Evolutionary conservation across 2,888 invertebrate genomes (phyloP).

Genomic region (Drosophila parthenogenetica): DNA sequence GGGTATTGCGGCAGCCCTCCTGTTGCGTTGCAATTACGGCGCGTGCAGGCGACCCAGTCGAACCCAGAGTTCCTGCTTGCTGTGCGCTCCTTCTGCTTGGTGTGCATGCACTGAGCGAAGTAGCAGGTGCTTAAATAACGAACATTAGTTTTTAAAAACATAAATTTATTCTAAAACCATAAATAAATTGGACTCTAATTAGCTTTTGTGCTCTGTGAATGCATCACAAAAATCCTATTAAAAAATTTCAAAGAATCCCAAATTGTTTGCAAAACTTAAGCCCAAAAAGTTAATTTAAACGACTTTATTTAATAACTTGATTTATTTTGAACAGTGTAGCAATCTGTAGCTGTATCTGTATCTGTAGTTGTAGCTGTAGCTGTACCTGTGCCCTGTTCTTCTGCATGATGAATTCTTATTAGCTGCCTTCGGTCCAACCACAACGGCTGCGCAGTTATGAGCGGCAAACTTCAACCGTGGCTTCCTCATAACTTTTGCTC

Average conservation of each 20-base stretch:
- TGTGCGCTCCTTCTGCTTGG: not conserved
- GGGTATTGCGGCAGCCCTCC: constrained; percentile 61
- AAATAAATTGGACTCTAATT: too few relatives aligned
- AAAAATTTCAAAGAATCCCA: too few relatives aligned
- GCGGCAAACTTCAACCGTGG: constrained; percentile 78
- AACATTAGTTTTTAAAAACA: too few relatives aligned
- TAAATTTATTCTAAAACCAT: too few relatives aligned
- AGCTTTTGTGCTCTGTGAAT: too few relatives aligned
- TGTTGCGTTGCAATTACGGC: constrained; percentile 80
- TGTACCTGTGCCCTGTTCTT: constrained; percentile 22
- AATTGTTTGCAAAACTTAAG: too few relatives aligned
- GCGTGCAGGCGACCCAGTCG: constrained; percentile 74
- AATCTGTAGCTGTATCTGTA: constrained; percentile 9
- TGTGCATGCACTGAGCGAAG: not conserved
- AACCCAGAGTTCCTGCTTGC: constrained; percentile 28
- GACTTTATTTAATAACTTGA: not conserved
- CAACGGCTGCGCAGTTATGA: constrained; percentile 53
- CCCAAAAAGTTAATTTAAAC: too few relatives aligned
- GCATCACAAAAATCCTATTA: too few relatives aligned
- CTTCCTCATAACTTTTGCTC: constrained; percentile 79
- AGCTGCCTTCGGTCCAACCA: constrained; percentile 59
- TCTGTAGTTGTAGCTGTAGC: too few relatives aligned
- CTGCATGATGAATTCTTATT: constrained; percentile 77
- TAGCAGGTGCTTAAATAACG: too few relatives aligned
- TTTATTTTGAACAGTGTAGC: not conserved